Evolutionary conservation across 2,888 invertebrate species (phyloP).

Genomic region (Trichopoda pennipes): DNA sequence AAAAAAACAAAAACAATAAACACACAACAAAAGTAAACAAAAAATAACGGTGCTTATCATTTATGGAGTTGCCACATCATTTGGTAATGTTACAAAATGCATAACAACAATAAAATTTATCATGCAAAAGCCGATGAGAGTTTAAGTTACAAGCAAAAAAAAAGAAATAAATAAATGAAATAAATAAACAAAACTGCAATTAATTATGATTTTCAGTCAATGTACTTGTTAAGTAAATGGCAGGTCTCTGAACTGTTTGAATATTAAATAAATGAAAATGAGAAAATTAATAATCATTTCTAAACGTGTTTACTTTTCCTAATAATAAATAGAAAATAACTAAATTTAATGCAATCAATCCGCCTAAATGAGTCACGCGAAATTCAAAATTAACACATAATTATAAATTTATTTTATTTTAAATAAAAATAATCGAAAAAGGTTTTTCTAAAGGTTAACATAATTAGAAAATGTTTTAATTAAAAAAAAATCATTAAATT

Average conservation of each 20-base stretch:
- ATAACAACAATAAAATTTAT: constrained; percentile 8
- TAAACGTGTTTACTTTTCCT: too few relatives aligned
- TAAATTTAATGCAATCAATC: too few relatives aligned
- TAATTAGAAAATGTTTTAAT: too few relatives aligned
- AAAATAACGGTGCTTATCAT: not conserved
- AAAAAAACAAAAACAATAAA: not conserved
- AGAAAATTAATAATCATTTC: not conserved
- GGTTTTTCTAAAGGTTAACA: too few relatives aligned
- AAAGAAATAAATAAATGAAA: not conserved
- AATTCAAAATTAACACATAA: too few relatives aligned
- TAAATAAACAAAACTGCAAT: not conserved
- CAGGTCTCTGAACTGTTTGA: constrained; percentile 34
- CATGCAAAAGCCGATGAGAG: not conserved
- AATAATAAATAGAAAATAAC: too few relatives aligned
- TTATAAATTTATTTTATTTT: too few relatives aligned
- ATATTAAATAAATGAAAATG: not conserved
- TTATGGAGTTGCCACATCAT: constrained; percentile 33
- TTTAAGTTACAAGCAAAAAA: not conserved
- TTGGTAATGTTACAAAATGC: constrained; percentile 10
- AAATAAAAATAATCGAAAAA: too few relatives aligned
- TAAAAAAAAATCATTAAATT: too few relatives aligned
- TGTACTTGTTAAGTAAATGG: not conserved
- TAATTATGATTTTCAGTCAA: not conserved
- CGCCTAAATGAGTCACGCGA: too few relatives aligned
- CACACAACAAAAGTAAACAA: not conserved